Evolutionary conservation across 1,140 invertebrate genomes (phyloP), one percentile per base, ranked within the genome.

Genomic region (Caerostris extrusa): DNA sequence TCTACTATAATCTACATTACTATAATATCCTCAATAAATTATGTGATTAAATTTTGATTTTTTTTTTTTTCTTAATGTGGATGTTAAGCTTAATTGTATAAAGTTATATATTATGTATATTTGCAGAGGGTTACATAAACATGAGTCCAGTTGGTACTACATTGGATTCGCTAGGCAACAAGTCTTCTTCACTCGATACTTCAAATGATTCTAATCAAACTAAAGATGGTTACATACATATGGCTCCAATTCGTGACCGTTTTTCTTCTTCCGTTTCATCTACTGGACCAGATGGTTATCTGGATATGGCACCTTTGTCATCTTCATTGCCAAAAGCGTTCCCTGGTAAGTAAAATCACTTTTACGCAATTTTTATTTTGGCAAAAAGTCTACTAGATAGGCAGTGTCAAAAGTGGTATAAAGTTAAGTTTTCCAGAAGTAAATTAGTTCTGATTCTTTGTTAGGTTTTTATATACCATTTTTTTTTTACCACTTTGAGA

Each of bases 91-190:
- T 34, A 34, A 34, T 34, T 2, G 34, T 34, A 34, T 34, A 34
- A 34, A 34, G 34, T 34, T 34, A 34, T 34, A 34, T 34, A 34
- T 34, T 34, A 14, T 64, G 61, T 14, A 69, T 3, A 14, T 53
- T 77, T 77, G 7, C 81, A 95, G 95, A 96, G 14, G 95, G 95
- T 14, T 97, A 97, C 93, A 96, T 97, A 95, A 96, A 96, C 53
- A 97, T 97, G 97, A 97, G 96, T 95, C 97, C 97, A 64, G 95
- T 95, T 94, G 94, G 90, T 86, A 82, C 90, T 88, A 81, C 50
- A 53, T n/a, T 34, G 14, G 94, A 89, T 14, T 1, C 69, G 19
- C 67, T 55, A 50, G 60, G 64, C 64, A 87, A 61, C 14, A 86
- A 88, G 64, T 86, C 57, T 60, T 90, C 81, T n/a, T 87, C 81